Conservation (phyloP, 2,888 invertebrate species). For the Nasonovia ribisnigri region DNA sequence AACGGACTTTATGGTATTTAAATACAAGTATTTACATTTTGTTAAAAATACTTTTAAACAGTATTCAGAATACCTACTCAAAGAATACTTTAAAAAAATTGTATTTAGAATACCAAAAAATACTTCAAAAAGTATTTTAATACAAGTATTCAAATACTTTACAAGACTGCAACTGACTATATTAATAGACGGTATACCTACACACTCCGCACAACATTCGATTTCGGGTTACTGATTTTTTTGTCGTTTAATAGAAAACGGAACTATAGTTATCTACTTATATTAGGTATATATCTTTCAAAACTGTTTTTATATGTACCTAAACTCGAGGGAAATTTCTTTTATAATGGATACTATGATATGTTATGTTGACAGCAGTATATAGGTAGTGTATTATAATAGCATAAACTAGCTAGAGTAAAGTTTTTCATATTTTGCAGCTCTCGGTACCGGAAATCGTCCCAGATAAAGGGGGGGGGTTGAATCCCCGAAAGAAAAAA, state of each 20-base stretch:
- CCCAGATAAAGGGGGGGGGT: neutral
- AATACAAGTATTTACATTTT: too few species aligned
- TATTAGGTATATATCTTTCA: neutral
- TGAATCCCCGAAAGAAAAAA: neutral
- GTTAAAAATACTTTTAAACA: too few species aligned
- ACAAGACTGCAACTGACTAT: too few species aligned
- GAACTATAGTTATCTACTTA: neutral
- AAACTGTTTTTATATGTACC: neutral
- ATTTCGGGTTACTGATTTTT: neutral
- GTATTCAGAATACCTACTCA: too few species aligned
- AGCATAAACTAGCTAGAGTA: neutral
- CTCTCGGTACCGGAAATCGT: neutral
- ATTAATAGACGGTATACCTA: too few species aligned
- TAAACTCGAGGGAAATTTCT: neutral
- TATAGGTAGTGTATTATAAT: neutral
- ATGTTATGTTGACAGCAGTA: neutral
- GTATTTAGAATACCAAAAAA: too few species aligned
- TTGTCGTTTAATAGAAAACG: neutral
- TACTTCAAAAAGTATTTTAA: too few species aligned
- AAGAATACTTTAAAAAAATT: too few species aligned
- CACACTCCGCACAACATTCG: neutral
- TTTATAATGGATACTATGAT: neutral
- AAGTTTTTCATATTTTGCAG: conserved; percentile 3
- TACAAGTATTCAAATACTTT: too few species aligned
- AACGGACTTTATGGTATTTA: too few species aligned